Conservation (phyloP, 2,113 vertebrate species). For the Pluvialis apricaria region DNA sequence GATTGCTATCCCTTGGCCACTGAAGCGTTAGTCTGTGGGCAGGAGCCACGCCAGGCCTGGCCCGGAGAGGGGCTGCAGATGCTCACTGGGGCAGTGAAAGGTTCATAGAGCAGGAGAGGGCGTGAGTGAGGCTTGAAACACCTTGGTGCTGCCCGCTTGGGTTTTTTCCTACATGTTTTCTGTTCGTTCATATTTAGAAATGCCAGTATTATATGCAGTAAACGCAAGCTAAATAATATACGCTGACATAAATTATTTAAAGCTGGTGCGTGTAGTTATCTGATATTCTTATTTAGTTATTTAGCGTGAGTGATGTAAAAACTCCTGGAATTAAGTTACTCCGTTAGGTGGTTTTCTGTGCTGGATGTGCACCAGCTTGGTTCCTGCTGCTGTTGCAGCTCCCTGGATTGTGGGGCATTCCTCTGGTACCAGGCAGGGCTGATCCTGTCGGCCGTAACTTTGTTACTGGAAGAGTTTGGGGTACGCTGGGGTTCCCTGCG, state of each 20-base stretch:
- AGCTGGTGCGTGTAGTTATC: fast-evolving
- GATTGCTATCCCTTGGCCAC: not conserved
- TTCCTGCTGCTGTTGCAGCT: fast-evolving
- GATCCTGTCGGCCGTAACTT: fast-evolving
- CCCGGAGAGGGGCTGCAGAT: not conserved
- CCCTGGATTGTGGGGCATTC: fast-evolving
- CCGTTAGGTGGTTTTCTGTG: fast-evolving
- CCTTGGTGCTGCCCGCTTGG: not conserved
- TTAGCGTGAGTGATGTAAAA: not conserved
- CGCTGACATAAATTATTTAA: not conserved
- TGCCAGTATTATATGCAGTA: fast-evolving
- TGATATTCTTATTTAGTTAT: too few species aligned
- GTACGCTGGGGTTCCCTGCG: fast-evolving
- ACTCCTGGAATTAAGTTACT: too few species aligned
- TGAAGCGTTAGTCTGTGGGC: not conserved
- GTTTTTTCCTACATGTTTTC: too few species aligned
- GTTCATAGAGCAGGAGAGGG: fast-evolving
- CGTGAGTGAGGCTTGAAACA: not conserved
- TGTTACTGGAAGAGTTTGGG: too few species aligned
- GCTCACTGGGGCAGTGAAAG: fast-evolving
- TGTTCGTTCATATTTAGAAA: fast-evolving
- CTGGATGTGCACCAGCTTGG: fast-evolving
- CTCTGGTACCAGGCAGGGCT: too few species aligned
- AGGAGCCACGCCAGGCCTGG: not conserved
- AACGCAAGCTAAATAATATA: fast-evolving